A percentile compares a stretch with the other conserved stretches of the same genome.
phyloP scores from a whole-genome alignment of 2,797 vertebrate species.

The Lycodopsis pacificus region DNA sequence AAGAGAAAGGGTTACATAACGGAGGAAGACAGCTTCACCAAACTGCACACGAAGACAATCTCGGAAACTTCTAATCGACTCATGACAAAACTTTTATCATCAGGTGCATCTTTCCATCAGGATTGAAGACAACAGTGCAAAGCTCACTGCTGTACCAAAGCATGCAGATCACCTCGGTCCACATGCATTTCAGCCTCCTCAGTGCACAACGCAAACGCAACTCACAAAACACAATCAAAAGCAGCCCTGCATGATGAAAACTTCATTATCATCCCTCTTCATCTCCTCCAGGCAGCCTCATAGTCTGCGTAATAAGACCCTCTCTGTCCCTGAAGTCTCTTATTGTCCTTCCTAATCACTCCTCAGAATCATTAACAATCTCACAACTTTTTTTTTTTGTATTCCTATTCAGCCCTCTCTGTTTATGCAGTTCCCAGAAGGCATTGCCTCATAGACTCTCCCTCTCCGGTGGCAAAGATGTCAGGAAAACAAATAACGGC shows the following conservation, averaged over 20 bases:
- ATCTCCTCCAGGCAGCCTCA: conserved; percentile 49
- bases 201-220: conserved; percentile 44
- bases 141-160: conserved; percentile 10
- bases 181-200: conserved; percentile 8
- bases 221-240: conserved; percentile 45
- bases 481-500: conserved; percentile 85
- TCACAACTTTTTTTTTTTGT: conserved; percentile 78
- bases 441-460: conserved; percentile 91
- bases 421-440: conserved; percentile 89
- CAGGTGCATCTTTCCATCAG: background rate
- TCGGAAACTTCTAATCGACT: conserved; percentile 49
- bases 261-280: conserved; percentile 49
- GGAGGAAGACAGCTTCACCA: background rate
- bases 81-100: conserved; percentile 37
- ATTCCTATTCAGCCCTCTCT: conserved; percentile 69
- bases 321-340: conserved; percentile 72
- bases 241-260: conserved; percentile 52
- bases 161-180: conserved; percentile 28
- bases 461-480: conserved; percentile 57
- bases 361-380: conserved; percentile 81
- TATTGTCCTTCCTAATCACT: conserved; percentile 82
- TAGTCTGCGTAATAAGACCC: conserved; percentile 31
- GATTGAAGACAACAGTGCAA: background rate
- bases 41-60: background rate
- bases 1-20: background rate